Evolutionary conservation across 2,888 invertebrate species (phyloP).

Genomic region (Diploptera punctata): DNA sequence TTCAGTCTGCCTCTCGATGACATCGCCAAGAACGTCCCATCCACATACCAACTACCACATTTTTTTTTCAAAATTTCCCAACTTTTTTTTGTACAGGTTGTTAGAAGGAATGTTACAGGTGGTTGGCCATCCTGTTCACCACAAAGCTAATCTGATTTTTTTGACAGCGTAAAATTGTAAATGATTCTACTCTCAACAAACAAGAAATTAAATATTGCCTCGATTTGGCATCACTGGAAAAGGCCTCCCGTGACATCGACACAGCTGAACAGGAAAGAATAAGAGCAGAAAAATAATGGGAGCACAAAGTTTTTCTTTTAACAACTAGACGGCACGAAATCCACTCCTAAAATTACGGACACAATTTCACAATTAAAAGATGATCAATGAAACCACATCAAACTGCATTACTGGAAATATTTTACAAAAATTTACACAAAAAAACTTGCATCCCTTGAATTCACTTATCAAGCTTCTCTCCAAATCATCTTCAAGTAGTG

Average conservation of each 20-base stretch:
- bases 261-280: slow-evolving; percentile 43
- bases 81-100: slow-evolving; percentile 42
- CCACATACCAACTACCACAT: slow-evolving; percentile 30
- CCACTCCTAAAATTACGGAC: slow-evolving; percentile 45
- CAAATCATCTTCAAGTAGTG: slow-evolving; percentile 47
- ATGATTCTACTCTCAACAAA: slow-evolving; percentile 35
- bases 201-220: slow-evolving; percentile 35
- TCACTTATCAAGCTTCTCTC: slow-evolving; percentile 44
- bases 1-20: slow-evolving; percentile 29
- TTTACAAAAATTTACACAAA: slow-evolving; percentile 45
- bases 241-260: slow-evolving; percentile 41
- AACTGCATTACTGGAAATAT: slow-evolving; percentile 43
- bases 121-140: slow-evolving; percentile 43
- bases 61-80: slow-evolving; percentile 38
- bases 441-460: slow-evolving; percentile 42
- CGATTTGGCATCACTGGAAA: slow-evolving; percentile 39
- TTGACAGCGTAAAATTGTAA: slow-evolving; percentile 36
- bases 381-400: slow-evolving; percentile 45
- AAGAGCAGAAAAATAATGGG: slow-evolving; percentile 43
- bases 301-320: slow-evolving; percentile 44
- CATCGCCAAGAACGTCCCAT: slow-evolving; percentile 27
- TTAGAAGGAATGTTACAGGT: slow-evolving; percentile 45
- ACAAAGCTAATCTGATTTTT: slow-evolving; percentile 43
- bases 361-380: slow-evolving; percentile 45
- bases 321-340: slow-evolving; percentile 45